A percentile compares a stretch with the other conserved stretches of the same genome.
Conservation (phyloP, 1,140 invertebrate species). For the Polypedilum vanderplanki region DNA sequence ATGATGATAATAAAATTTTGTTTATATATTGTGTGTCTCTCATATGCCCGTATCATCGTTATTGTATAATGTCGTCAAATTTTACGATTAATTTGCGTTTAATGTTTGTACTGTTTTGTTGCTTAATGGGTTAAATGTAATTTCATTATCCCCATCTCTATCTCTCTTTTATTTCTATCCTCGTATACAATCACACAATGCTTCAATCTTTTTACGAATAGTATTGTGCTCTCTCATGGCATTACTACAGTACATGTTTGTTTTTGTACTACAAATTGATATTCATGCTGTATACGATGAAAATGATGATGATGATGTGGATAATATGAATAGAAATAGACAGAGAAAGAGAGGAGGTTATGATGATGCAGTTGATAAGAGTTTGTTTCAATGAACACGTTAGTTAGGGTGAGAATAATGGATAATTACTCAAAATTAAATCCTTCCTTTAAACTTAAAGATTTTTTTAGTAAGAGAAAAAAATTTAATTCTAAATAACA, state of each 20-base stretch:
- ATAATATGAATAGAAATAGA: no score
- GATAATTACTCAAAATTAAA: no score
- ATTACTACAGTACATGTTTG: background rate
- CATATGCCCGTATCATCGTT: background rate
- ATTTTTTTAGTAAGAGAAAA: no score
- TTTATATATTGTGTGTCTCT: background rate
- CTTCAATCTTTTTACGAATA: background rate
- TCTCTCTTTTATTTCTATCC: background rate
- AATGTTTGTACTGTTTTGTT: background rate
- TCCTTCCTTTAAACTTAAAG: no score
- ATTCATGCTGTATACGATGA: background rate
- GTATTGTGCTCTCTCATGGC: background rate
- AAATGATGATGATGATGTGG: background rate
- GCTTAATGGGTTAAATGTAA: conserved; percentile 27
- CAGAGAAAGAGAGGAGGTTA: no score
- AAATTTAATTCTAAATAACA: no score
- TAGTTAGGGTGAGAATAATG: no score
- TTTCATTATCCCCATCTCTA: conserved; percentile 14
- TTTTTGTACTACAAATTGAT: background rate
- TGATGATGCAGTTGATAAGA: no score
- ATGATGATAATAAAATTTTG: background rate
- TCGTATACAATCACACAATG: background rate
- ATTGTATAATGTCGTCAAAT: conserved; percentile 8
- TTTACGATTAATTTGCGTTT: conserved; percentile 27
- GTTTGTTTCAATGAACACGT: no score